These are phyloP conservation scores for Chionoecetes opilio DNA, from an alignment of 1,140 invertebrate species.

Conservation along the genomic window DNA sequence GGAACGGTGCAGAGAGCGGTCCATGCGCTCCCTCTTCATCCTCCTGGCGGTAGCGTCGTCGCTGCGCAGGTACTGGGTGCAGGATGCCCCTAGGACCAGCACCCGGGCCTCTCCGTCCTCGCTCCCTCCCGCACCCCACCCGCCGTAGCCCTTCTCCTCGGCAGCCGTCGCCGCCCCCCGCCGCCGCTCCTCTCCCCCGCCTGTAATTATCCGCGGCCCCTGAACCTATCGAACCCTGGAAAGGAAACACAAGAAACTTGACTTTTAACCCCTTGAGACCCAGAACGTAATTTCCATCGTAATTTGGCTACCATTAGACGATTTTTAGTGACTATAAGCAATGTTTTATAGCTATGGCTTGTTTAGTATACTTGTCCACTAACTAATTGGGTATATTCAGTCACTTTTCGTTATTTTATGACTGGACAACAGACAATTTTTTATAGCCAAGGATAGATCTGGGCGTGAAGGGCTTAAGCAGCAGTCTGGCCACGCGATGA, in stretches of 20 bases:
- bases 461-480: too few relatives aligned
- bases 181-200: background rate
- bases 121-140: constrained; percentile 21
- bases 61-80: constrained; percentile 72
- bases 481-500: too few relatives aligned
- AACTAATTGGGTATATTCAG: too few relatives aligned
- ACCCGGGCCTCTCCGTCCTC: background rate
- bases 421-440: too few relatives aligned
- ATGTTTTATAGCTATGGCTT: too few relatives aligned
- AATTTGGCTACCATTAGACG: too few relatives aligned
- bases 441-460: too few relatives aligned
- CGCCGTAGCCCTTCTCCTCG: background rate
- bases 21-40: constrained; percentile 63
- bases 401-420: too few relatives aligned
- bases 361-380: too few relatives aligned
- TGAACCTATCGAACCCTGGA: constrained; percentile 56
- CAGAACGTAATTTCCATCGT: too few relatives aligned
- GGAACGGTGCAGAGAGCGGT: constrained; percentile 72
- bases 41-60: constrained; percentile 75
- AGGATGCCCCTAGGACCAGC: constrained; percentile 44
- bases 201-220: constrained; percentile 21
- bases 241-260: background rate
- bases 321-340: too few relatives aligned
- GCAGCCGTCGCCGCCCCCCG: background rate
- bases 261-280: too few relatives aligned